Base-by-base conservation (phyloP, 92 coral and sea anemone species). In the Phenganax stokvisi region DNA sequence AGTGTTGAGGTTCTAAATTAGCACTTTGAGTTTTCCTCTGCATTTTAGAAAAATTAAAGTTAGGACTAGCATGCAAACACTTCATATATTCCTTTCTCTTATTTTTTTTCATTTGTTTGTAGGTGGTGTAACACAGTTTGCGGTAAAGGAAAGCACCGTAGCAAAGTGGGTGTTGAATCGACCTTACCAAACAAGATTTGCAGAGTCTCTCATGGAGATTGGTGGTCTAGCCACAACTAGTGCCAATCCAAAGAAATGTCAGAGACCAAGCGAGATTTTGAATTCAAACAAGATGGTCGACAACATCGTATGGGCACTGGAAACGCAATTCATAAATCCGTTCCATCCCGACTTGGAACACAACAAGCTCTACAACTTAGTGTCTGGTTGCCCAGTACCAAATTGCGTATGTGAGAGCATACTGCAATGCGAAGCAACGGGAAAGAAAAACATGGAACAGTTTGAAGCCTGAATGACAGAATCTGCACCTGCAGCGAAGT, bases 121-220 rank as follows among this genome's bases (percentile, higher is more conserved):
- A 30, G 56, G 76, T 16, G 76, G 76, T 31, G 56, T 72, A 12
- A 72, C 56, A 10, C 66, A 60, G 66, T 72, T 72, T 72, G 76
- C 76, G 53, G 76, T 72, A 51, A 72, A 72, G 51, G 76, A 72
- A 72, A 72, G 76, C 56, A 72, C 76, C 55, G 76, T 72, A 6
- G 74, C 74, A 17, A 69, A 69, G 74, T 69, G 74, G 74, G 74
- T 69, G 51, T 10, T 72, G 76, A 72, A 72, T 54, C 11, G 76
- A 51, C 76, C 76, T 72, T 51, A 37, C 56, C 56, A 72, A 72
- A 54, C 76, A 5, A 31, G 76, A 72, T 72, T 72, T 31, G 76
- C 76, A 16, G 76, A 72, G 76, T 37, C 76, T 72, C 51, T 72
- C 17, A 72, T 31, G 27, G 76, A 72, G 12, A 72, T 72, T 51